phyloP scores from a whole-genome alignment of 2,113 vertebrate genomes.

The Tyto alba region DNA sequence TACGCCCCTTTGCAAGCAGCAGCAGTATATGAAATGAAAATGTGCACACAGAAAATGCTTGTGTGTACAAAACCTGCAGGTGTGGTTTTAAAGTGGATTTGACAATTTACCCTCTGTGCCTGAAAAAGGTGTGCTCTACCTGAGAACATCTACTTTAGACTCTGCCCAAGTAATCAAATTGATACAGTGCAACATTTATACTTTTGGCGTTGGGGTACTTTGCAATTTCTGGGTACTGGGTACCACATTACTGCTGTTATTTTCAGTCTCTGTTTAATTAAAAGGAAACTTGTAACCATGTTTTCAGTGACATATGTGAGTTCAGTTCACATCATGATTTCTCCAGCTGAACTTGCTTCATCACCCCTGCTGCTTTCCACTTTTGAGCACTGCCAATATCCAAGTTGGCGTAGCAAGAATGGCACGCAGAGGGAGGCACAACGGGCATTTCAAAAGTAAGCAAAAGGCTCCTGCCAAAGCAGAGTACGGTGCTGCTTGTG shows the following conservation, averaged over 20 bases:
- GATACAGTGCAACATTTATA: not conserved
- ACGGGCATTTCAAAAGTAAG: not conserved
- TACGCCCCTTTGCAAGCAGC: not conserved
- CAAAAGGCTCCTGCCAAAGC: not conserved
- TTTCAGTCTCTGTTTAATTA: not conserved
- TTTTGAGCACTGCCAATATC: not conserved
- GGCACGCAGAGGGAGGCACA: not conserved
- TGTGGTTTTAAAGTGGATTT: not conserved
- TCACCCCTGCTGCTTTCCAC: not conserved
- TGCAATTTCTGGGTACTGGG: not conserved
- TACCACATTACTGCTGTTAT: not conserved
- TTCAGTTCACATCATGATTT: not conserved
- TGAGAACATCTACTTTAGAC: not conserved
- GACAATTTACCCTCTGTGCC: not conserved
- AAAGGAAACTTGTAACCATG: not conserved
- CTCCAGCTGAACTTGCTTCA: not conserved
- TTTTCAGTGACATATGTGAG: not conserved
- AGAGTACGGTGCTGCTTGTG: not conserved
- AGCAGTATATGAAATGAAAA: no score
- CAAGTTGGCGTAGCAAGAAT: not conserved
- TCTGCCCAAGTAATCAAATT: not conserved
- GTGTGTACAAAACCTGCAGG: not conserved
- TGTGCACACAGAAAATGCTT: no score
- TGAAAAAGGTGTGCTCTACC: accelerated
- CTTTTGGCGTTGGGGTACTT: not conserved